phyloP scores from a whole-genome alignment of 1,140 invertebrate species.

The Lepidotrigona ventralis region DNA sequence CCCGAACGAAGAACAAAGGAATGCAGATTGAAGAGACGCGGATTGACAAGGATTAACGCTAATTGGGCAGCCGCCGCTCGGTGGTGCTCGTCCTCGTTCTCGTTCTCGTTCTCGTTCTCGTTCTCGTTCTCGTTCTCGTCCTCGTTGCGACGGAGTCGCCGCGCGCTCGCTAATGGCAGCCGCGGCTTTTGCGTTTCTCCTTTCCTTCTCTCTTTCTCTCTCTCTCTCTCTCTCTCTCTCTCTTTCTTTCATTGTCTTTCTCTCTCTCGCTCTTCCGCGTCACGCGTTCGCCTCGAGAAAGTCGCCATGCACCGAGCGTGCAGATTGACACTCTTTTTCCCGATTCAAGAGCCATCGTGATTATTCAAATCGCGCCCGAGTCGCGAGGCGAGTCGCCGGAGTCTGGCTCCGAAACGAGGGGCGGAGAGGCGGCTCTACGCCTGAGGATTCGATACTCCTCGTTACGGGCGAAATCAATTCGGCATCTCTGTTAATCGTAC shows the following conservation, averaged over 20 bases:
- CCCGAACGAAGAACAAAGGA: conserved; percentile 70
- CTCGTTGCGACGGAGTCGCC: not conserved
- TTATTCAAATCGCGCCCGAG: conserved; percentile 72
- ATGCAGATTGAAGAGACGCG: conserved; percentile 72
- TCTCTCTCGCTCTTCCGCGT: not conserved
- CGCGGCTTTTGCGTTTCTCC: not conserved
- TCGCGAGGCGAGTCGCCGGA: conserved; percentile 15
- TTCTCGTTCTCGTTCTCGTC: not conserved
- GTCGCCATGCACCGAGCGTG: conserved; percentile 6
- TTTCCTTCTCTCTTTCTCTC: no score
- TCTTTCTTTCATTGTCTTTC: no score
- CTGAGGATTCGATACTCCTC: conserved; percentile 37
- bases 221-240: no score
- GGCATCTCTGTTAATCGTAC: conserved; percentile 50
- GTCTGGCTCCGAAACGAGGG: not conserved
- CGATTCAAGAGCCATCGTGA: conserved; percentile 72
- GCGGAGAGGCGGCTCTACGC: not conserved
- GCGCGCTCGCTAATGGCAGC: conserved; percentile 19
- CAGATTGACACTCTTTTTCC: conserved; percentile 69
- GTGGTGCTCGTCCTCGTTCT: conserved; percentile 10
- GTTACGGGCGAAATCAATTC: conserved; percentile 58
- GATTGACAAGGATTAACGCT: conserved; percentile 74
- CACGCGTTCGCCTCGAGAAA: conserved; percentile 13
- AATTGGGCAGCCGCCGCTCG: conserved; percentile 67
- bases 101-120: conserved; percentile 3